phyloP scores from a whole-genome alignment of 2,113 vertebrate species.

The Felis chaus region DNA sequence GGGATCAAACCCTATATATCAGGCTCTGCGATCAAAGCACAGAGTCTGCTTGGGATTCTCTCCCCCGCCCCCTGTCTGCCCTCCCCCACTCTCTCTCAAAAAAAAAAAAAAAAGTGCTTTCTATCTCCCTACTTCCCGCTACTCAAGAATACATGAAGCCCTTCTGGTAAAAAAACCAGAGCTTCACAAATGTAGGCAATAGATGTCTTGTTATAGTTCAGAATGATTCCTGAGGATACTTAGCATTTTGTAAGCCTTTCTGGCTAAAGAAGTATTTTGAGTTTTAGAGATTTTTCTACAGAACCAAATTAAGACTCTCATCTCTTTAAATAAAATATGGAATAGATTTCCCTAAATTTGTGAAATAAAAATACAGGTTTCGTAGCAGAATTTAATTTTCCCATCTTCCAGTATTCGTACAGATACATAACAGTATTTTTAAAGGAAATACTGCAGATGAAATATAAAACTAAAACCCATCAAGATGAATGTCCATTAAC shows the following conservation, averaged over 20 bases:
- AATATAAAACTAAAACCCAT: not conserved
- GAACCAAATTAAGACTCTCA: constrained; percentile 43
- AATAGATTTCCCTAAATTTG: constrained; percentile 62
- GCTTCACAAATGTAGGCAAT: not conserved
- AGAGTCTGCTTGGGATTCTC: no score
- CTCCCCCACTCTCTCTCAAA: no score
- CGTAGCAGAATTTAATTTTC: constrained; percentile 45
- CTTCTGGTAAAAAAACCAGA: not conserved
- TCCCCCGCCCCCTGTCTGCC: no score
- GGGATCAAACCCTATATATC: no score
- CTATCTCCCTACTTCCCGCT: not conserved
- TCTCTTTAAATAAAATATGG: constrained; percentile 63
- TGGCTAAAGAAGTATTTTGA: constrained; percentile 42
- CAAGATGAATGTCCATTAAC: not conserved
- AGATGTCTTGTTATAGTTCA: not conserved
- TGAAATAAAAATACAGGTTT: constrained; percentile 49
- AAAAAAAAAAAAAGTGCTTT: not conserved
- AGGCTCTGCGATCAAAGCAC: no score
- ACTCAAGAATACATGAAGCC: not conserved
- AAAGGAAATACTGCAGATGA: not conserved
- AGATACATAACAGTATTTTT: not conserved
- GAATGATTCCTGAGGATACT: constrained; percentile 31
- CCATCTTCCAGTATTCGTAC: not conserved
- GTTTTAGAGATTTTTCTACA: constrained; percentile 11
- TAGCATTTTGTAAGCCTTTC: constrained; percentile 17